Evolutionary conservation across 1,140 invertebrate species (phyloP).

Genomic region (Lethrus apterus): DNA sequence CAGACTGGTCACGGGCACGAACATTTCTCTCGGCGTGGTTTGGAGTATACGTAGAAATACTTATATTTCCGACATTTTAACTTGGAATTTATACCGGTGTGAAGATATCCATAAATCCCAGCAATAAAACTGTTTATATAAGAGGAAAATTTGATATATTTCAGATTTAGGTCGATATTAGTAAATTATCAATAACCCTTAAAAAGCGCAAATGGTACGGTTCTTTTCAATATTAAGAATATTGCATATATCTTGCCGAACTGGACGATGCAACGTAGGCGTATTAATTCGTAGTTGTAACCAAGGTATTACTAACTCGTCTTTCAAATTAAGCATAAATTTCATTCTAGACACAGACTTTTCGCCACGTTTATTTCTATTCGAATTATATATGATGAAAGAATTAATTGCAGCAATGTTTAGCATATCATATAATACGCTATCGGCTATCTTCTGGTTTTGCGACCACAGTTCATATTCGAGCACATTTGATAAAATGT

Average conservation of each 20-base stretch:
- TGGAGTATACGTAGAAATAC: too few relatives aligned
- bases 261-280: background rate
- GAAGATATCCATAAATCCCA: too few relatives aligned
- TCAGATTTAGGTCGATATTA: too few relatives aligned
- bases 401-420: slow-evolving; percentile 31
- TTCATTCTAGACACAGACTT: slow-evolving; percentile 6
- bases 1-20: too few relatives aligned
- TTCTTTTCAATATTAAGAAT: background rate
- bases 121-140: too few relatives aligned
- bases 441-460: slow-evolving; percentile 4
- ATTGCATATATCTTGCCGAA: background rate
- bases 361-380: background rate
- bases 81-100: too few relatives aligned
- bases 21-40: too few relatives aligned
- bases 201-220: background rate
- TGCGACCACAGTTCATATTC: background rate
- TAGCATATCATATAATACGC: slow-evolving; percentile 24
- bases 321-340: background rate
- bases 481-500: slow-evolving; percentile 9
- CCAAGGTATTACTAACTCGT: background rate
- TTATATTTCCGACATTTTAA: too few relatives aligned
- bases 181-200: too few relatives aligned
- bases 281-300: background rate
- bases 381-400: slow-evolving; percentile 15
- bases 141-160: too few relatives aligned